Conservation (phyloP, 2,797 vertebrate genomes). For the Anguilla megastoma region DNA sequence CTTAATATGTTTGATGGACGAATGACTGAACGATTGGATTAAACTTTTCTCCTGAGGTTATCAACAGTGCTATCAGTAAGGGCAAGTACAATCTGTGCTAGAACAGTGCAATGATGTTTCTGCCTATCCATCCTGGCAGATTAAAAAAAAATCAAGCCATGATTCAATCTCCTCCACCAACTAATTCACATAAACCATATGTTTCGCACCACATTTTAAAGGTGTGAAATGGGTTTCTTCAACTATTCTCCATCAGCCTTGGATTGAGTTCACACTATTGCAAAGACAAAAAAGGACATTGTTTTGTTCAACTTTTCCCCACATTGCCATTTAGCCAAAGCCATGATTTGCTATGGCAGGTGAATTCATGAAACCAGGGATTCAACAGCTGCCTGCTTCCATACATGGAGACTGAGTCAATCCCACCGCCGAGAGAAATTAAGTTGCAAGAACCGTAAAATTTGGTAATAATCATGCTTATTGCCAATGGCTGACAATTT, state of each 20-base stretch:
- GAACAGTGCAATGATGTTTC: background rate
- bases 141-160: background rate
- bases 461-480: background rate
- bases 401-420: background rate
- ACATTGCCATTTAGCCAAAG: background rate
- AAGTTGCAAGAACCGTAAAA: background rate
- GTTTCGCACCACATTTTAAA: background rate
- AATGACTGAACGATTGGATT: background rate
- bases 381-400: background rate
- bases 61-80: background rate
- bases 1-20: background rate
- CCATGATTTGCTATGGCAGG: background rate
- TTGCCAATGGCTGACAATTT: background rate
- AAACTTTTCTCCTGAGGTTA: background rate
- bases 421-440: background rate
- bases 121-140: background rate
- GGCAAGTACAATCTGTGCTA: background rate
- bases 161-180: background rate
- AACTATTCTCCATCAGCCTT: background rate
- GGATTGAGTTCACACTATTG: background rate
- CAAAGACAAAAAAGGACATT: slow-evolving; percentile 9
- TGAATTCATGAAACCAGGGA: background rate
- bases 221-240: background rate
- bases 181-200: background rate
- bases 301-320: background rate